Evolutionary conservation across 2,888 invertebrate genomes (phyloP), one percentile per base, ranked within the genome.

Genomic region (Ommatoiulus sabulosus): DNA sequence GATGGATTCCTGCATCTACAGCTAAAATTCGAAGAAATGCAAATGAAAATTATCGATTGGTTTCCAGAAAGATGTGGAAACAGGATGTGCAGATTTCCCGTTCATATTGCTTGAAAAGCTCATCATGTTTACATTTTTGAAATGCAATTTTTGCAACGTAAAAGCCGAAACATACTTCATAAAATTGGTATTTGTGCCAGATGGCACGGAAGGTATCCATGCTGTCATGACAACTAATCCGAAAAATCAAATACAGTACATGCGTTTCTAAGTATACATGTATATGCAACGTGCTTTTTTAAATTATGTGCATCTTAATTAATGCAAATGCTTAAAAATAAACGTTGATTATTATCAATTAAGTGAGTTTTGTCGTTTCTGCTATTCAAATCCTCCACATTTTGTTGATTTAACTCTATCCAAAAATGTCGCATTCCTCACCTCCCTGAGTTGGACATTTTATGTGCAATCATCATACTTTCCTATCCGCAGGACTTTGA

Each of bases 71-170:
- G 35, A 80, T 12, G 15, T 35, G 80, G 1, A 10, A 35, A 12
- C 12, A 80, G 80, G 80, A 24, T 12, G 12, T 52, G 52, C 52
- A 52, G 17, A 52, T 35, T 80, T 80, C 35, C 80, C 80, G 12
- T 80, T 80, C 35, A 24, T 24, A 35, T 80, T 80, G 10, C 35
- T 35, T 35, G 1, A 35, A 35, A 35, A 35, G 4, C 80, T 35
- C 35, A 80, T 80, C 80, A 35, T 80, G 80, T 80, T 80, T 80
- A 35, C 24, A 24, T 80, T 80, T 80, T 80, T 80, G 35, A 80
- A 80, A 80, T 35, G 80, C 80, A 80, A 80, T 80, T 80, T 24
- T 80, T 80, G 24, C 24, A 2, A 35, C 12, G 80, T 12, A 35
- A 80, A 3, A 57, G 17, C 3, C 57, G n/a, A 6, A 57, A 57